Base-by-base conservation (phyloP, 1,140 invertebrate species). In the Dolichoris vasculosae region DNA sequence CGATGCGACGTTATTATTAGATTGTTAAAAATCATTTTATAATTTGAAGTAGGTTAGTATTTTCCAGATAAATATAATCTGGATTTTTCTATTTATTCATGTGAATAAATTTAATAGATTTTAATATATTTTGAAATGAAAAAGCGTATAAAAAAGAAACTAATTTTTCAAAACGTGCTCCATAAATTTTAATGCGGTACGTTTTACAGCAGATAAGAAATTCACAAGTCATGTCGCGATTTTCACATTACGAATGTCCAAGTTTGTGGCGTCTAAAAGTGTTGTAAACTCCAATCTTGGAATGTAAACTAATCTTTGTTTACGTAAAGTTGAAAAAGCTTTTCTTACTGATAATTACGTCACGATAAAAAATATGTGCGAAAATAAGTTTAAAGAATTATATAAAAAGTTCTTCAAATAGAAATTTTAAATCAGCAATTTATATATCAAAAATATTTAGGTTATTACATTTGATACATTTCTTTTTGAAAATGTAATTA, bases 201-300 rank as follows among this genome's bases (percentile, higher is more conserved):
- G 30, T 67, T 67, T 67, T 67, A 67, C 64, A 67, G 30, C 11
- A 35, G 64, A 32, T 67, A 30, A 67, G 64, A 67, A 67, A 67
- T 35, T 40, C 67, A 38, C 67, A 9, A 71, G 35, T 71, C 38
- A 67, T 40, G 67, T 17, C 35, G 32, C 9, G 11, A 67, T 30
- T 35, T 67, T 35, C 64, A 67, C 30, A 15, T 32, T 30, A 30
- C 67, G 67, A 71, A 35, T 71, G 67, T 71, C 15, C 67, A 71
- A 71, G 15, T 40, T 38, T 17, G 15, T 40, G 67, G 67, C 67
- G 35, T 23, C 67, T 71, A 71, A 71, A 67, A 71, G 67, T 40
- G 35, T 40, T 71, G 38, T 71, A 71, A 71, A 71, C 35, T 40
- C 1, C 17, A 40, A 71, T 40, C 13, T 23, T 7, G 26, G 4